A percentile compares a stretch with the other conserved stretches of the same genome.
Conservation (phyloP, 2,113 vertebrate species). For the Gorsachius goisagi region DNA sequence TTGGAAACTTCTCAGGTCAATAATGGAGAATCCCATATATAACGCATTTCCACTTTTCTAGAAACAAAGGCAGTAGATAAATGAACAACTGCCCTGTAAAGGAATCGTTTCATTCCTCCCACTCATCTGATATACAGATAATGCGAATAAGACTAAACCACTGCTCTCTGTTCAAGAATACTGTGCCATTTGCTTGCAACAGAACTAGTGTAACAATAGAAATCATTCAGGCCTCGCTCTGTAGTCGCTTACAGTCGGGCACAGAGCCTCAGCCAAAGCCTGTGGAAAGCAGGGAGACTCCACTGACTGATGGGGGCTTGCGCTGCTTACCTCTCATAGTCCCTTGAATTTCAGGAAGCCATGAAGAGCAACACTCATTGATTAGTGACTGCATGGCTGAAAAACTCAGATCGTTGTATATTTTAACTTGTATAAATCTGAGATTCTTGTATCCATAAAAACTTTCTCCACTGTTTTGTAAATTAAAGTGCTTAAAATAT, state of each 20-base stretch:
- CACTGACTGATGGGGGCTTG: neutral
- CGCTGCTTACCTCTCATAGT: accelerated
- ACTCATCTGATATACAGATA: neutral
- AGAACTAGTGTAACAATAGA: neutral
- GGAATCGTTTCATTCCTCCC: neutral
- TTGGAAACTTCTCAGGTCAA: neutral
- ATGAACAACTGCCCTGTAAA: neutral
- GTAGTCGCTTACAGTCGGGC: neutral
- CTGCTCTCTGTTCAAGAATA: neutral
- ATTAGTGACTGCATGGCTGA: neutral
- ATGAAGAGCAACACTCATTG: neutral
- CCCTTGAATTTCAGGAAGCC: neutral
- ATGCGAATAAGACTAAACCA: neutral
- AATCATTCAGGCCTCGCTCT: neutral
- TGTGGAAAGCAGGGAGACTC: neutral
- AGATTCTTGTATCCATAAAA: neutral
- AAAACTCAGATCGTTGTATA: neutral
- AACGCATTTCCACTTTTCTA: neutral
- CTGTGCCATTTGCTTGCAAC: neutral
- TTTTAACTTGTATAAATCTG: neutral
- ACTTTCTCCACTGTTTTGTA: neutral
- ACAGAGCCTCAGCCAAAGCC: neutral
- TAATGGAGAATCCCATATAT: neutral
- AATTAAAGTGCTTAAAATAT: neutral
- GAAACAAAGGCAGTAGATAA: neutral